Evolutionary conservation across 2,888 invertebrate species (phyloP).

Genomic region (Oxyteleia sp.): DNA sequence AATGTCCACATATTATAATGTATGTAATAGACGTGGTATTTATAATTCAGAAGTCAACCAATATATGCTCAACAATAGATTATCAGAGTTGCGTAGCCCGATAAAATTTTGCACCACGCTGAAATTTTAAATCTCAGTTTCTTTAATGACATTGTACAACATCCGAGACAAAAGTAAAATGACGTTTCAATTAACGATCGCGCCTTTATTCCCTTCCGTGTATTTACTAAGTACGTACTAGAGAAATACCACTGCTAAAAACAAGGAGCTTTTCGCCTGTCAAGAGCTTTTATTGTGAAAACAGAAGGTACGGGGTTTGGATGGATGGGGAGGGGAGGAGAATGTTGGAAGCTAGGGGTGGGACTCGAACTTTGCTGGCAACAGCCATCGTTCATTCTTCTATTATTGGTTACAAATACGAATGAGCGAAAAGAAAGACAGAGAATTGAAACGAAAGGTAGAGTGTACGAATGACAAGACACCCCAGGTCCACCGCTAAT

Average conservation of each 20-base stretch:
- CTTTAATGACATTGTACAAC: constrained; percentile 51
- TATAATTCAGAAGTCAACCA: constrained; percentile 32
- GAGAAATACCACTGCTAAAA: constrained; percentile 55
- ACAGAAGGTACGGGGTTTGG: constrained; percentile 19
- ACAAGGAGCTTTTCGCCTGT: constrained; percentile 68
- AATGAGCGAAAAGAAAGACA: no score
- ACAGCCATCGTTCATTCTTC: no score
- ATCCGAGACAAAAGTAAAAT: constrained; percentile 53
- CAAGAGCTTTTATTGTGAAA: constrained; percentile 63
- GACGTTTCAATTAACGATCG: constrained; percentile 68
- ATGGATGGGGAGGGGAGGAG: no score
- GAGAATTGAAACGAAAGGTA: no score
- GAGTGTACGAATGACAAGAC: no score
- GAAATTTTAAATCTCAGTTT: constrained; percentile 49
- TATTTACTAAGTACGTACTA: constrained; percentile 65
- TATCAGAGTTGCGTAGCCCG: constrained; percentile 4
- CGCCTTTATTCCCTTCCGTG: constrained; percentile 47
- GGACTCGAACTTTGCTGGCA: no score
- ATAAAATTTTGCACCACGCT: constrained; percentile 30
- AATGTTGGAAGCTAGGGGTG: no score
- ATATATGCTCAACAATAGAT: constrained; percentile 36
- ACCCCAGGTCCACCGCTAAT: no score
- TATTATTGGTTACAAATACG: no score
- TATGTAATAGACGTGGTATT: constrained; percentile 5
- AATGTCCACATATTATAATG: no score